Base-by-base conservation (phyloP, 1,140 invertebrate genomes). In the Atta texana region DNA sequence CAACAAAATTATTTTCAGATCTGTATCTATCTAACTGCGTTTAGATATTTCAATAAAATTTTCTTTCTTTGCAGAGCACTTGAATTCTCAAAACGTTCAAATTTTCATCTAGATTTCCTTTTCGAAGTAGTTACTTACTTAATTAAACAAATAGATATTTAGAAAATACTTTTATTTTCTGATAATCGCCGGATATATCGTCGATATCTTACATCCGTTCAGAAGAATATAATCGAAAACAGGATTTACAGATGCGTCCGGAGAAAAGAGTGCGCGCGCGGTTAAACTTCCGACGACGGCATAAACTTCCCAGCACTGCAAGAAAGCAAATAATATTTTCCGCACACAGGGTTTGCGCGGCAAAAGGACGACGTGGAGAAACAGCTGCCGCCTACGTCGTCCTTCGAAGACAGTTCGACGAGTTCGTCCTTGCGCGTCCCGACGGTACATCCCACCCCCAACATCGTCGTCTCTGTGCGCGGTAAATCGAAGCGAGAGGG, bases 401-500 rank as follows among this genome's bases (percentile, higher is more conserved):
- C 76, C 63, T 31, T 72, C 51, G 77, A 66, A 88, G 87, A 89
- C 84, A 91, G 77, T 89, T 80, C 78, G 80, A 86, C 69, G 86
- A 90, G 89, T 88, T 90, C 39, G 55, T 53, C 59, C 39, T 89
- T 85, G 75, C 69, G 71, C 80, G 80, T 86, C 78, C 68, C 31
- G 64, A 31, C 64, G 64, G 77, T 68, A 28, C 55, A 31, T 44
- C 31, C 16, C 21, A 24, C 21, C 4, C 28, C 44, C 63, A 10
- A 21, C 49, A 6, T 21, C 44, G 18, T 31, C n/a, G 49, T 24
- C 39, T 28, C 28, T 69, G 81, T 49, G n/a, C 16, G 44, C 74
- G 84, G 88, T 90, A 90, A 90, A 90, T 90, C 89, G 89, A 90
- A 90, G 75, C 80, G 71, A 72, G 80, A 84, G 87, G 86, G 78